A percentile compares a stretch with the other conserved stretches of the same genome.
Conservation (phyloP, 2,888 invertebrate species). For the Chrysodeixis includens region DNA sequence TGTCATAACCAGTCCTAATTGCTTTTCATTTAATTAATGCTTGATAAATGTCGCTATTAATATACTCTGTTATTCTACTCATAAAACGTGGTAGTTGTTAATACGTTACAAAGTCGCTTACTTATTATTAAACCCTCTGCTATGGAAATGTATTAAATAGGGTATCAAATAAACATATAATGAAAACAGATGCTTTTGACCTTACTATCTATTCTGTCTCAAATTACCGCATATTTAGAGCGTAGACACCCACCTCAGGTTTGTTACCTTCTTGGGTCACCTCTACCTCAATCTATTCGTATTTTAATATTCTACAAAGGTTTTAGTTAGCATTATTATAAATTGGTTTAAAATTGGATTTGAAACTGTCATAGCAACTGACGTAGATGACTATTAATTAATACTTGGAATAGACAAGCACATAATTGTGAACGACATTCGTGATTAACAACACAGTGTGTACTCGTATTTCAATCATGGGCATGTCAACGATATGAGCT, state of each 20-base stretch:
- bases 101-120: too few relatives aligned
- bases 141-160: conserved; percentile 9
- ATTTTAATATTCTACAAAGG: conserved; percentile 37
- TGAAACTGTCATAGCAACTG: not conserved
- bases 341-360: conserved; percentile 3
- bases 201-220: conserved; percentile 6
- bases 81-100: too few relatives aligned
- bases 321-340: conserved; percentile 8
- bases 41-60: too few relatives aligned
- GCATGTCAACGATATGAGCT: not conserved
- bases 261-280: conserved; percentile 43
- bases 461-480: not conserved
- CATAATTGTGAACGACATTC: not conserved
- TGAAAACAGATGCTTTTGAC: conserved; percentile 12
- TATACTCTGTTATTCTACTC: too few relatives aligned
- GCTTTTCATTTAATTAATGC: too few relatives aligned
- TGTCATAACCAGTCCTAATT: too few relatives aligned
- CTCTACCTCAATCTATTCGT: conserved; percentile 33
- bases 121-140: too few relatives aligned
- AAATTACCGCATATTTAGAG: conserved; percentile 18
- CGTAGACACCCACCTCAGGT: conserved; percentile 27
- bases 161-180: conserved; percentile 5
- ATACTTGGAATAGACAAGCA: not conserved
- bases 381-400: not conserved
- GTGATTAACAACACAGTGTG: not conserved